These are phyloP conservation scores for Lampris incognitus DNA, from an alignment of 2,113 vertebrate species.

Conservation along the genomic window DNA sequence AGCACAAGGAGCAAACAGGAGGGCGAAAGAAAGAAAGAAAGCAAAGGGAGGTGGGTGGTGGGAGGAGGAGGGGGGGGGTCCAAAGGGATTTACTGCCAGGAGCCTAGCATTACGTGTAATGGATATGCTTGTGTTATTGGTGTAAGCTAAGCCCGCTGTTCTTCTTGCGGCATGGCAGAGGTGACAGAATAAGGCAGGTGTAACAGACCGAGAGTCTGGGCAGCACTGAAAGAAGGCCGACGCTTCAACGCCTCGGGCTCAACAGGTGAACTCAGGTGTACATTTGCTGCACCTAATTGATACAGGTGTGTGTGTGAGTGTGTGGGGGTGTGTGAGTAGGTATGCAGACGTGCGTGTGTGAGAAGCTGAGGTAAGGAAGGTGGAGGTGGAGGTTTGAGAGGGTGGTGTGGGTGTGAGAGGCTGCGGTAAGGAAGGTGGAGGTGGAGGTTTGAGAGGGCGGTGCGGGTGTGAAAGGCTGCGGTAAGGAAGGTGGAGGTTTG, in stretches of 20 bases:
- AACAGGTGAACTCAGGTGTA: constrained; percentile 62
- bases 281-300: constrained; percentile 50
- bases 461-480: too few relatives aligned
- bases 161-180: constrained; percentile 67
- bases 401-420: too few relatives aligned
- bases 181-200: constrained; percentile 74
- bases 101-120: constrained; percentile 80
- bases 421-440: not conserved
- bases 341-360: not conserved
- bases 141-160: constrained; percentile 76
- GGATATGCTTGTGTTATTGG: constrained; percentile 78
- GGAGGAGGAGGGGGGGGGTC: constrained; percentile 58
- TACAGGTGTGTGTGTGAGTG: constrained; percentile 30
- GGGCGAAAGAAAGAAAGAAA: constrained; percentile 42
- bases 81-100: constrained; percentile 82
- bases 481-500: constrained; percentile 2
- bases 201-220: constrained; percentile 66
- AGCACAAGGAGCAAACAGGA: constrained; percentile 43
- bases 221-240: constrained; percentile 72
- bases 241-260: constrained; percentile 70
- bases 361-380: constrained; percentile 23
- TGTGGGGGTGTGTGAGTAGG: not conserved
- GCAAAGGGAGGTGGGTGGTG: not conserved
- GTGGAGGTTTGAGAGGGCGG: constrained; percentile 16
- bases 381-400: not conserved